A percentile compares a stretch with the other conserved stretches of the same genome.
Conservation (phyloP, 2,113 vertebrate species). For the Chaetops frenatus region DNA sequence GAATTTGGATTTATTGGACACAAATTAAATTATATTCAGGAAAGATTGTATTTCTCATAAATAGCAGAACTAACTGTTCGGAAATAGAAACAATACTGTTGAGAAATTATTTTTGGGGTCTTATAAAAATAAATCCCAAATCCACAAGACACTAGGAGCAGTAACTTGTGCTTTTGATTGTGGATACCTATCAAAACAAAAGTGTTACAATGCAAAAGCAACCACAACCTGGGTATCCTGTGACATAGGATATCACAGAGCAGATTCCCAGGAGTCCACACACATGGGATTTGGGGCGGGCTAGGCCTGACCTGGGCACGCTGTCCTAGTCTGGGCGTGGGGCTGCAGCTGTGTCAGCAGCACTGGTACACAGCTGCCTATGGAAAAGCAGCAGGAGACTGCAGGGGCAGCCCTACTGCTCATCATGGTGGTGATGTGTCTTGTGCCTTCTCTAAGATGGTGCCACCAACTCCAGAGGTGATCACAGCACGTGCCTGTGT, state of each 20-base stretch:
- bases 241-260: background rate
- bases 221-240: background rate
- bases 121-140: background rate
- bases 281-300: background rate
- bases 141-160: background rate
- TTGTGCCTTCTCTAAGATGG: background rate
- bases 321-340: background rate
- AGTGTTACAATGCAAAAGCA: background rate
- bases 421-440: fast-evolving
- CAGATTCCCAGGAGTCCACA: background rate
- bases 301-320: background rate
- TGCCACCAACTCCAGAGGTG: background rate
- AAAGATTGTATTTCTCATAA: background rate
- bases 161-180: background rate
- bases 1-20: background rate
- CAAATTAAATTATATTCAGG: background rate
- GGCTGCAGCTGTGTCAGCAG: background rate
- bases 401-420: background rate
- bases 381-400: background rate
- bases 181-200: background rate
- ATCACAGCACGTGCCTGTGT: background rate
- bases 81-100: background rate
- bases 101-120: background rate
- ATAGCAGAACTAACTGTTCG: background rate
- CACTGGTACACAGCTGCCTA: background rate